phyloP scores from a whole-genome alignment of 2,888 invertebrate species.

The Cataglyphis altisquamis region DNA sequence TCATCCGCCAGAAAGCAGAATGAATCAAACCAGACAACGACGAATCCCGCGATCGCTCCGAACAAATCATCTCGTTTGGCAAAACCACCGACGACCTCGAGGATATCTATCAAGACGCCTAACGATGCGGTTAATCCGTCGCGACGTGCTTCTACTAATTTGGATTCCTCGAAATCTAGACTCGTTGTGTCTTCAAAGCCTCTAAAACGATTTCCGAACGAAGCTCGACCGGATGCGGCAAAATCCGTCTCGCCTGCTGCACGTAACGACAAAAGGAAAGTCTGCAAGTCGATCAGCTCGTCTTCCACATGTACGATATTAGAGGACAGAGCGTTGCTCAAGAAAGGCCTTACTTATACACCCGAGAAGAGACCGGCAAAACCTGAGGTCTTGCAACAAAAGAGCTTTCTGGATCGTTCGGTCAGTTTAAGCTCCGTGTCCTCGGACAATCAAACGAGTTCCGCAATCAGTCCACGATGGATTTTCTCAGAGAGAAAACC shows the following conservation, averaged over 20 bases:
- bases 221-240: constrained; percentile 38
- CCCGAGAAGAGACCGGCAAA: constrained; percentile 80
- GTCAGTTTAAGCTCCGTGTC: constrained; percentile 81
- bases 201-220: constrained; percentile 50
- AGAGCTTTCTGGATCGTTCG: constrained; percentile 79
- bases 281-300: constrained; percentile 53
- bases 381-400: constrained; percentile 78
- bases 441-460: constrained; percentile 40
- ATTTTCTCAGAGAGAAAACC: background rate
- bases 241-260: constrained; percentile 36
- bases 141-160: constrained; percentile 30
- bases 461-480: constrained; percentile 22
- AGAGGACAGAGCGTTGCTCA: constrained; percentile 82
- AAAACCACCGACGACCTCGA: constrained; percentile 48
- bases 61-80: constrained; percentile 45
- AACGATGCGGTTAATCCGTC: constrained; percentile 38
- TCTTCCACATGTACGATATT: constrained; percentile 82
- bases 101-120: constrained; percentile 36
- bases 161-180: constrained; percentile 54
- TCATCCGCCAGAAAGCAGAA: constrained; percentile 59
- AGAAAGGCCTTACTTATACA: constrained; percentile 79
- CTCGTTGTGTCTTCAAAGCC: constrained; percentile 28
- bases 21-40: constrained; percentile 36
- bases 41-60: constrained; percentile 22
- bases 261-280: constrained; percentile 68